These are phyloP conservation scores for Panurus biarmicus DNA, from an alignment of 2,113 vertebrate species.

Conservation along the genomic window DNA sequence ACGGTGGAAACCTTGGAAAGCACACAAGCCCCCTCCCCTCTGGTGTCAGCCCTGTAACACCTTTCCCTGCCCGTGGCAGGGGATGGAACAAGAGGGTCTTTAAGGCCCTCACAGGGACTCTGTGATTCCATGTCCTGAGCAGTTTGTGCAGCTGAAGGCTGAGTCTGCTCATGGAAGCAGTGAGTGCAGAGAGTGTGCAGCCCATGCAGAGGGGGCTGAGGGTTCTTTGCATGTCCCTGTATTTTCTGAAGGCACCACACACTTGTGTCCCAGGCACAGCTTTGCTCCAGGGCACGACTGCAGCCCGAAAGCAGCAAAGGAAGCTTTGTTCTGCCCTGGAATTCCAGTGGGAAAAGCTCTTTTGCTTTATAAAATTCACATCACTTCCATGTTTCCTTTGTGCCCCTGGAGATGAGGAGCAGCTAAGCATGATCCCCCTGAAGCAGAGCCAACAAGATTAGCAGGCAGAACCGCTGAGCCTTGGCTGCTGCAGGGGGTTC, in stretches of 20 bases:
- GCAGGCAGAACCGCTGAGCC: neutral
- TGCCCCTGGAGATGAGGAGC: neutral
- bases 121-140: neutral
- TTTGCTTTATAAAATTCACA: neutral
- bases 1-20: neutral
- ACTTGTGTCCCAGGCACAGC: neutral
- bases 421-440: neutral
- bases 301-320: neutral
- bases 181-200: accelerated
- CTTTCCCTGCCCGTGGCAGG: neutral
- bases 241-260: accelerated
- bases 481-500: neutral
- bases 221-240: neutral
- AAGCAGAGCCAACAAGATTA: neutral
- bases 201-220: neutral
- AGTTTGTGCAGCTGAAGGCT: neutral
- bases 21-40: too few species aligned
- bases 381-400: neutral
- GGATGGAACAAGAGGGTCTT: neutral
- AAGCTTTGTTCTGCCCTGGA: neutral
- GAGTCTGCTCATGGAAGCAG: accelerated
- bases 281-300: neutral
- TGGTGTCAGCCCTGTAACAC: accelerated
- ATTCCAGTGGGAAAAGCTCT: neutral
- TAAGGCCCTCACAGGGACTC: neutral